Evolutionary conservation across 2,797 vertebrate species (phyloP), one percentile per base, ranked within the genome.

Genomic region (Pogoniulus pusillus): DNA sequence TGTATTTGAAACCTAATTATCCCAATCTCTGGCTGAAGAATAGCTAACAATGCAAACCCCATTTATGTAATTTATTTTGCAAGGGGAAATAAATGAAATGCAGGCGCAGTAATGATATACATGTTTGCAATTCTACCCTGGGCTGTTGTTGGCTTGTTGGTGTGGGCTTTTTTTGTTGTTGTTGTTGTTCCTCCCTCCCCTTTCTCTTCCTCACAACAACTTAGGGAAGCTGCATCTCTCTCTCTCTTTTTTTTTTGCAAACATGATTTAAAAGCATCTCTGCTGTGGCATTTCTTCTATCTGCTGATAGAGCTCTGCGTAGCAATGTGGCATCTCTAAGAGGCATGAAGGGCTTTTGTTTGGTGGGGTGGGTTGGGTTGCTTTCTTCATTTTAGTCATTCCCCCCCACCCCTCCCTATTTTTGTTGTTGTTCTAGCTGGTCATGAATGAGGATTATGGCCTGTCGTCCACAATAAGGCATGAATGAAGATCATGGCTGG

Each of bases 21-120:
- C 93, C 96, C 95, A 96, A 97, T 97, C 96, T 97, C 96, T 96
- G 93, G 77, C 93, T 97, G 95, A 97, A 97, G 96, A 95, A 95
- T 90, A 95, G 89, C 94, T 96, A 97, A 97, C 97, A 97, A 97
- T 96, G 80, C 94, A 97, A 96, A 96, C 92, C 66, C 94, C 93
- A 96, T 97, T 98, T 97, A 97, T 97, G 96, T 94, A 97, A 98
- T 98, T 97, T 97, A 97, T 97, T 97, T 97, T 95, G 96, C 93
- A 95, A 96, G 96, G 90, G 27, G 94, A 97, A 97, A 97, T 96
- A 97, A 96, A 97, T 95, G 95, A 95, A 96, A 97, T 91, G 94
- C 95, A 95, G 95, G 97, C 91, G 93, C 93, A 89, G 93, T 97
- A 97, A 98, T 97, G 97, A 98, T 97, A 97, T 96, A 96, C 91